Evolutionary conservation across 2,888 invertebrate genomes (phyloP), one percentile per base, ranked within the genome.

Genomic region (Rhodophaea formosa): DNA sequence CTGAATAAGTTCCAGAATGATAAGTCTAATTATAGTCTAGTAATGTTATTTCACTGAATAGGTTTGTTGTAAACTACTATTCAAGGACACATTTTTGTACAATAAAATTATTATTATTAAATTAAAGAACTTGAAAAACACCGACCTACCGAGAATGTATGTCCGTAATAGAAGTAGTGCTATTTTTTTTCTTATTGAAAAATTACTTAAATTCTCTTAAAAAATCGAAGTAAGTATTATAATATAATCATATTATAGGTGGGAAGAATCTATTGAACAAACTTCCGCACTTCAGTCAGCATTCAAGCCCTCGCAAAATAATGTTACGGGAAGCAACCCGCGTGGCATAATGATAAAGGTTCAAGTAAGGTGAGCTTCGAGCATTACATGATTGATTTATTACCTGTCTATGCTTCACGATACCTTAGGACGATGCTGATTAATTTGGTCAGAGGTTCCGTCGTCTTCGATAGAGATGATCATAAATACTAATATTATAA

Each of bases 291-390:
- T 32, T 30, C 14, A 14, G 7, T 14, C 14, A 30, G 49, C 39
- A 39, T 39, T 35, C 10, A 30, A 30, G 44, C 8, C 6, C 44
- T 44, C 5, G 45, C 17, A 12, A 45, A 45, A 17, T 17, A 45
- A 17, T 16, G 39, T 17, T 45, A 45, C 16, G 17, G 45, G 45
- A 45, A 45, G 45, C 45, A 23, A 45, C 45, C 16, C 16, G 16
- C 17, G 45, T 10, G 45, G 45, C 45, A 45, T 45, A 45, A 45
- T 45, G 17, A 45, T 45, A 17, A 45, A 45, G 45, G 16, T 16
- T 45, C 45, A 17, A 45, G 10, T 45, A 45, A 45, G 45, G 45
- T 45, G 16, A 45, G 45, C 17, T 8, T 45, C 12, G 17, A 7
- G 17, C 45, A 45, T 46, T 23, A 46, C 23, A 23, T 23, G 23